Base-by-base conservation (phyloP, 2,888 invertebrate species). In the Mongoloraphidia duomilia region DNA sequence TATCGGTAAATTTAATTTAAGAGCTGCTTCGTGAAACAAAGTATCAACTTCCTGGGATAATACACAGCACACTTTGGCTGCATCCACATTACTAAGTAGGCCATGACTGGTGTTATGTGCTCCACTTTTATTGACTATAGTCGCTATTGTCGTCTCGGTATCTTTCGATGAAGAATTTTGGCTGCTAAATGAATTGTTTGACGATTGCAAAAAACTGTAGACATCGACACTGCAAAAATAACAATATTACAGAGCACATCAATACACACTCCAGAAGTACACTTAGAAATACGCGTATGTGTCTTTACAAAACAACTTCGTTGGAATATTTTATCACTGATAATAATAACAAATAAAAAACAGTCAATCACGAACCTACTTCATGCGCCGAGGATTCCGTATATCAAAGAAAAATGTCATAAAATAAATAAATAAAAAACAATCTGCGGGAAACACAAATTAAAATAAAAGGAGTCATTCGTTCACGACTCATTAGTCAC, bases 1-100 rank as follows among this genome's bases (percentile, higher is more conserved):
- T 0, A 94, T 84, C 9, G 84, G 82, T 46, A 95, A 70, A 57
- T 92, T 92, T 43, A 95, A 72, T 53, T 91, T 84, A 48, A 88
- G 77, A 0, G 93, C 90, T 2, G 93, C 86, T 53, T 90, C 84
- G 48, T 90, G 87, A 67, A 93, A 95, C 47, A 96, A 67, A 57
- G 91, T 82, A 63, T 95, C 95, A 0, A 91, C 89, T 60, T 89
- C 86, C 52, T 92, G 87, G 0, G 92, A 86, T 9, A 96, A 68
- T 0, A 89, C 86, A 66, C 93, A 93, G 49, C 94, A 80, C 1
- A 93, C 89, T 61, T 90, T 85, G 0, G 90, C 88, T 0, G 91
- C 87, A 49, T 89, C 85, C 6, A 84, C 77, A 2, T 86, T 84
- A 1, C 80, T 76, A 48, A 88, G 72, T 10, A 84, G 73, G 2